phyloP scores from a whole-genome alignment of 2,797 vertebrate genomes.

The Hydrolagus colliei region DNA sequence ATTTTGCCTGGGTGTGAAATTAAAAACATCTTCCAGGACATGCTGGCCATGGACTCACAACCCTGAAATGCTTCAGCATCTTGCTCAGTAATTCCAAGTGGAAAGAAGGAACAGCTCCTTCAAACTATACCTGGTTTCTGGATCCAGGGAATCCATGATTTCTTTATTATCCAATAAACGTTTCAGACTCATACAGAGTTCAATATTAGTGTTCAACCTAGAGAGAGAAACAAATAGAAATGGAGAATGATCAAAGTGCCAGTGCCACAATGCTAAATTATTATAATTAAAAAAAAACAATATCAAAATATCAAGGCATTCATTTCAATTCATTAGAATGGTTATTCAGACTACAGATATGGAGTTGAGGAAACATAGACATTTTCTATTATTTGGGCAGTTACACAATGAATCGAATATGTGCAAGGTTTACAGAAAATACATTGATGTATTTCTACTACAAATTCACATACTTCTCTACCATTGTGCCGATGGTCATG shows the following conservation, averaged over 20 bases:
- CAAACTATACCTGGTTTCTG: constrained; percentile 74
- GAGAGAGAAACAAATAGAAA: constrained; percentile 38
- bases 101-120: neutral
- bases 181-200: constrained; percentile 80
- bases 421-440: neutral
- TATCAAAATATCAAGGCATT: neutral
- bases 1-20: too few relatives aligned
- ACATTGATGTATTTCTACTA: neutral
- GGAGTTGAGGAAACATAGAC: too few relatives aligned
- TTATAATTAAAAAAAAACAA: neutral
- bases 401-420: neutral
- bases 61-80: neutral
- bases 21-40: neutral
- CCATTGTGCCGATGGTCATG: constrained; percentile 79
- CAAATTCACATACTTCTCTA: constrained; percentile 75
- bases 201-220: constrained; percentile 91
- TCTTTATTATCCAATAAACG: constrained; percentile 66
- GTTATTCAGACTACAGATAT: too few relatives aligned
- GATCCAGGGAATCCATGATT: constrained; percentile 68
- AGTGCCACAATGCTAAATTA: too few relatives aligned
- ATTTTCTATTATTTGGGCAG: neutral
- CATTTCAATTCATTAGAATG: too few relatives aligned
- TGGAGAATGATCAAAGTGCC: neutral
- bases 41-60: neutral
- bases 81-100: neutral